Evolutionary conservation across 1,140 invertebrate species (phyloP).

Genomic region (Pachyrhynchus sulphureomaculatus): DNA sequence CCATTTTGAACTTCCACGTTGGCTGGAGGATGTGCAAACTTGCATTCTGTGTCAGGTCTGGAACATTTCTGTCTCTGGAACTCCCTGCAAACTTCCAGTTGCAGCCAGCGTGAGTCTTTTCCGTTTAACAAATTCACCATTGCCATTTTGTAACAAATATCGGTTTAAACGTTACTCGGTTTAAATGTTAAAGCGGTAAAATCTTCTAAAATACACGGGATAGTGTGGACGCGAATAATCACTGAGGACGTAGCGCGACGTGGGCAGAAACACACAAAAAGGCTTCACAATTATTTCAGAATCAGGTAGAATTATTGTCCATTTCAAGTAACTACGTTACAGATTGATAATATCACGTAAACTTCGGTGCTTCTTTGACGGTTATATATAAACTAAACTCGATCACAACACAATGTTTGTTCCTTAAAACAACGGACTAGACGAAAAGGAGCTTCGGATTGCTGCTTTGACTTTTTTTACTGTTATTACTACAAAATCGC

Average conservation of each 20-base stretch:
- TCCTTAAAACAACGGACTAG: not conserved
- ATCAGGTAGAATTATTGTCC: conserved; percentile 48
- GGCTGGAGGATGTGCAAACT: conserved; percentile 98
- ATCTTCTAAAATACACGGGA: conserved; percentile 8
- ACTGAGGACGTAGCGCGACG: conserved; percentile 35
- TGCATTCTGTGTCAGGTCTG: conserved; percentile 97
- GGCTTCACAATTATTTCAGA: conserved; percentile 6
- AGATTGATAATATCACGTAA: conserved; percentile 5
- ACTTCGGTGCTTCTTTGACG: conserved; percentile 13
- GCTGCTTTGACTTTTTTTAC: conserved; percentile 11
- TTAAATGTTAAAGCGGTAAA: not conserved
- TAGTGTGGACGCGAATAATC: conserved; percentile 37
- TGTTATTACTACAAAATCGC: conserved; percentile 32
- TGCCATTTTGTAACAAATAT: conserved; percentile 61
- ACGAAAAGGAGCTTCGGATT: conserved; percentile 21
- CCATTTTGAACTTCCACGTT: conserved; percentile 99
- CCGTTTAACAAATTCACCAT: conserved; percentile 96
- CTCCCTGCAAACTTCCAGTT: conserved; percentile 99
- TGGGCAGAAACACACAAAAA: conserved; percentile 15
- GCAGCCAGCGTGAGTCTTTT: conserved; percentile 99
- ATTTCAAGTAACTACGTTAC: conserved; percentile 39
- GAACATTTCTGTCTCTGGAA: conserved; percentile 99
- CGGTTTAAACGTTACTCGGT: not conserved
- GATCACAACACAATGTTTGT: conserved; percentile 28
- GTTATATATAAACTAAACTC: conserved; percentile 36